Evolutionary conservation across 2,797 vertebrate genomes (phyloP).

Genomic region (Neosilurus hyrtlii): DNA sequence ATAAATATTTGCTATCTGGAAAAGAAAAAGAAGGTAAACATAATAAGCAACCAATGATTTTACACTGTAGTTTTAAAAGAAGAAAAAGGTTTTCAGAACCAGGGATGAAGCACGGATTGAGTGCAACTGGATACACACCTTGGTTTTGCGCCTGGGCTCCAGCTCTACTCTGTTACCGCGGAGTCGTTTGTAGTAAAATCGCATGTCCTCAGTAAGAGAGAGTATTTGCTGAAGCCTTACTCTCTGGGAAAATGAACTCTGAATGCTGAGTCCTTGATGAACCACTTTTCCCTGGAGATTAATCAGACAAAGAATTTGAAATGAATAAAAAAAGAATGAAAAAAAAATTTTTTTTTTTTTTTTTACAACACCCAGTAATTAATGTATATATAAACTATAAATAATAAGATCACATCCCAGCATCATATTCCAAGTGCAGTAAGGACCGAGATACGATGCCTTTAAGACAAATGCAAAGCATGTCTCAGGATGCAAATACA

Average conservation of each 20-base stretch:
- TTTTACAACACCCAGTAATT: too few species aligned
- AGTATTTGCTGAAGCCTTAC: slow-evolving; percentile 92
- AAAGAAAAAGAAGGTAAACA: slow-evolving; percentile 57
- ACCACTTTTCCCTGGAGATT: slow-evolving; percentile 86
- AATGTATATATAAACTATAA: neutral
- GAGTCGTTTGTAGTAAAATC: slow-evolving; percentile 92
- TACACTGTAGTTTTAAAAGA: neutral
- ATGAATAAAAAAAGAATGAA: neutral
- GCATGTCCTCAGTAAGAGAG: slow-evolving; percentile 87
- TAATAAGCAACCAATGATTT: neutral
- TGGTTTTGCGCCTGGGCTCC: slow-evolving; percentile 91
- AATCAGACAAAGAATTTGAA: neutral
- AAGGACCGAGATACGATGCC: too few species aligned
- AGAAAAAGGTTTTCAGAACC: neutral
- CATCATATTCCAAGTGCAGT: neutral
- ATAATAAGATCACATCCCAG: too few species aligned
- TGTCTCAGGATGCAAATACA: neutral
- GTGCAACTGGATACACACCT: slow-evolving; percentile 70
- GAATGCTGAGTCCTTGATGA: slow-evolving; percentile 91
- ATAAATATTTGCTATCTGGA: slow-evolving; percentile 98
- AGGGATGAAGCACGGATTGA: neutral
- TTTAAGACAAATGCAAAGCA: neutral
- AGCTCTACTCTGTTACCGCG: slow-evolving; percentile 92
- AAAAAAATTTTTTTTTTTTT: too few species aligned
- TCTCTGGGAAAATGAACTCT: slow-evolving; percentile 96